phyloP scores from a whole-genome alignment of 2,113 vertebrate genomes.

The Dipodomys merriami region DNA sequence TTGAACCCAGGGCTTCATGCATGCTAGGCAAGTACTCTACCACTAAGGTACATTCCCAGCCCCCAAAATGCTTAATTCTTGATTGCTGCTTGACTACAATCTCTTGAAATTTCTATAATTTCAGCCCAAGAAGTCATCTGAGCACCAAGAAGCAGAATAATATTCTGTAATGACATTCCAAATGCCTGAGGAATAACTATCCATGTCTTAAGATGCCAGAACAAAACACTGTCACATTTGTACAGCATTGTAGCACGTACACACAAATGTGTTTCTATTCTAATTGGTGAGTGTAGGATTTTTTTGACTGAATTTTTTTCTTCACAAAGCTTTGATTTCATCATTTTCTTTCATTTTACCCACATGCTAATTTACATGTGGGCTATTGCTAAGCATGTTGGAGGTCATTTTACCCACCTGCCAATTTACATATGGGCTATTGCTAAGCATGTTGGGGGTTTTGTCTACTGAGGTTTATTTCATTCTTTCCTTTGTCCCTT shows the following conservation, averaged over 20 bases:
- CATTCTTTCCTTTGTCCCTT: not conserved
- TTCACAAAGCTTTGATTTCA: not conserved
- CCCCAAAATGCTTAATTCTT: not conserved
- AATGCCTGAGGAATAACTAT: conserved; percentile 4
- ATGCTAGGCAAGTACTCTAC: no score
- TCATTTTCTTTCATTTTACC: conserved; percentile 35
- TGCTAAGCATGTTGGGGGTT: not conserved
- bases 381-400: not conserved
- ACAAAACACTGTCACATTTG: conserved; percentile 2
- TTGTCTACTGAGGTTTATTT: not conserved
- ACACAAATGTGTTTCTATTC: not conserved
- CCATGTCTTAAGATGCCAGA: not conserved
- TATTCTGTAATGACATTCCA: not conserved
- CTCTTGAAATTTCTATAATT: not conserved
- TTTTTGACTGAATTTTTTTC: conserved; percentile 47
- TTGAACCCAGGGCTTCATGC: no score
- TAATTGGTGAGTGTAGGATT: not conserved
- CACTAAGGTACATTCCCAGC: no score
- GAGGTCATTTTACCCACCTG: not conserved
- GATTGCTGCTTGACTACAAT: not conserved
- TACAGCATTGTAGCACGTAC: not conserved
- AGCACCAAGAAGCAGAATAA: not conserved
- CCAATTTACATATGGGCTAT: no score
- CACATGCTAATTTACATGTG: not conserved
- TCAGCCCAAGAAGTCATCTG: not conserved